Base-by-base conservation (phyloP, 2,797 vertebrate genomes). In the Iguana delicatissima region DNA sequence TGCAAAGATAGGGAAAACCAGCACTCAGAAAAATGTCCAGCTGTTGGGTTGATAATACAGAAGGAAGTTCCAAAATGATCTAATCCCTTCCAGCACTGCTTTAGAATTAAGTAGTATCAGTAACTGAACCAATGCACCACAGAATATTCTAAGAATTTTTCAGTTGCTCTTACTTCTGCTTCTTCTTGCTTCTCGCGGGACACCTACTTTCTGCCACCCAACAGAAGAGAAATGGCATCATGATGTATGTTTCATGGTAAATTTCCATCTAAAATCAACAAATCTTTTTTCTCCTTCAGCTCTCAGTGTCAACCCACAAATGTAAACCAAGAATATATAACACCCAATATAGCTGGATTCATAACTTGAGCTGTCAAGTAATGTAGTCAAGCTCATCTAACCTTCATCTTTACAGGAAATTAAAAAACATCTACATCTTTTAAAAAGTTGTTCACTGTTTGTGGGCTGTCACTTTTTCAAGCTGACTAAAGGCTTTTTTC, bases 391-490 rank as follows among this genome's bases (percentile, higher is more conserved):
- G 57, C 80, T 26, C 35, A 38, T 67, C 14, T 20, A 52, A 52
- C 86, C 20, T 46, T 76, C 29, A 26, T 64, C 62, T 72, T 73
- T 35, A 79, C 57, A 84, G 35, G 90, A 84, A 91, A 80, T 42
- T 32, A 87, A 87, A 59, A 52, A 83, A 57, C 20, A 32, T 50
- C 57, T 77, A 32, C n/a, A n/a, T 59, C 16, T 64, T 85, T 80
- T 57, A 18, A 84, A 84, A 91, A 57, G 46, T 50, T 13, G 18
- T 29, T 22, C 2, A 29, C 26, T 38, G 22, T 52, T 55, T 8
- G 13, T n/a, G 38, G 88, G 8, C 26, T 84, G 72, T 32, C n/a
- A 67, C 46, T 35, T 38, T 76, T 74, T 84, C 26, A 24, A n/a
- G 69, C 6, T 32, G 38, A 50, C 46, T 57, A 64, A 32, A 64